Evolutionary conservation across 1,140 invertebrate species (phyloP).

Genomic region (Hermetia illucens): DNA sequence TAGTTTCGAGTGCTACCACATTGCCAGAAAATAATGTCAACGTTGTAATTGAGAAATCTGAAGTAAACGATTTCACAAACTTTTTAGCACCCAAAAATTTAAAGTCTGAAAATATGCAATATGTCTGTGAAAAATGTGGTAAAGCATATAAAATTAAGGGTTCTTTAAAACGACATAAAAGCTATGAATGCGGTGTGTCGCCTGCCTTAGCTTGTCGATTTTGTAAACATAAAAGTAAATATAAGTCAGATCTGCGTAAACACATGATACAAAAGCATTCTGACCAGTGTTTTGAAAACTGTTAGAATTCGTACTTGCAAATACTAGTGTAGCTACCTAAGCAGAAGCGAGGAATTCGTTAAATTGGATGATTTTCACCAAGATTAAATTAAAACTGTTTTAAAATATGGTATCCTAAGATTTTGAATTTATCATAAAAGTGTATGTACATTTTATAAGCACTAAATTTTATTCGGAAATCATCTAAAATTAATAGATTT

Average conservation of each 20-base stretch:
- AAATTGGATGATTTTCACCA: too few relatives aligned
- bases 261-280: slow-evolving; percentile 27
- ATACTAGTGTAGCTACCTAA: too few relatives aligned
- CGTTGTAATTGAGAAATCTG: too few relatives aligned
- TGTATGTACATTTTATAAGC: not conserved
- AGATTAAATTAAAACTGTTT: too few relatives aligned
- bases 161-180: slow-evolving; percentile 39
- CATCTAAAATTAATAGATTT: too few relatives aligned
- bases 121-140: slow-evolving; percentile 37
- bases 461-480: not conserved
- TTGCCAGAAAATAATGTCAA: too few relatives aligned
- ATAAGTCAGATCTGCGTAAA: slow-evolving; percentile 27
- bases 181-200: slow-evolving; percentile 46
- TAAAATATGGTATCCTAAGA: too few relatives aligned
- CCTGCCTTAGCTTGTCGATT: slow-evolving; percentile 25
- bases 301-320: too few relatives aligned
- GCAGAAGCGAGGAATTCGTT: too few relatives aligned
- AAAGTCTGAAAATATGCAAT: slow-evolving; percentile 14
- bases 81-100: not conserved
- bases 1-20: too few relatives aligned
- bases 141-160: slow-evolving; percentile 39
- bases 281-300: too few relatives aligned
- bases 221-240: slow-evolving; percentile 29
- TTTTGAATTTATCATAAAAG: not conserved
- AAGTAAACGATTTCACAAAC: not conserved